Evolutionary conservation across 2,888 invertebrate genomes (phyloP).

Genomic region (Nomada ferruginata): DNA sequence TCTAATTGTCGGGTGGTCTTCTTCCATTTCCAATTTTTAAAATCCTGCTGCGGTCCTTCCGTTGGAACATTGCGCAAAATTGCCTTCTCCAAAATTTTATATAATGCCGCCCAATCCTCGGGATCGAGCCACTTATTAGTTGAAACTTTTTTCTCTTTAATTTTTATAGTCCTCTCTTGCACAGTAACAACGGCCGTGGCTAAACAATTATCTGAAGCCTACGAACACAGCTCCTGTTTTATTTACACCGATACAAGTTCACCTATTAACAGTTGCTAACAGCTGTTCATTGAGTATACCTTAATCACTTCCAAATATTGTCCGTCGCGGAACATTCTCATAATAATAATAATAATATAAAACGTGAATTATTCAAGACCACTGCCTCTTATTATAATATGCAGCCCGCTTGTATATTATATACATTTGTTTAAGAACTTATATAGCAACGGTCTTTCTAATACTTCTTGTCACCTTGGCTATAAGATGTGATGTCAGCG

Average conservation of each 20-base stretch:
- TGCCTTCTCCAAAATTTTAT: constrained; percentile 74
- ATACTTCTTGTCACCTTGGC: constrained; percentile 29
- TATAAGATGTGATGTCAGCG: constrained; percentile 30
- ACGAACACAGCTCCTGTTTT: constrained; percentile 53
- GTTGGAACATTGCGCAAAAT: constrained; percentile 67
- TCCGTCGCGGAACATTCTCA: constrained; percentile 77
- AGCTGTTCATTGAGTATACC: constrained; percentile 73
- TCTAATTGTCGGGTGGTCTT: constrained; percentile 75
- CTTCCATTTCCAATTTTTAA: constrained; percentile 57
- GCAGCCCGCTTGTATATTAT: background rate
- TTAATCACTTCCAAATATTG: constrained; percentile 79
- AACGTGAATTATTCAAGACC: background rate
- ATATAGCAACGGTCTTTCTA: constrained; percentile 11
- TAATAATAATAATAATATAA: background rate
- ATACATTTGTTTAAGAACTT: constrained; percentile 11
- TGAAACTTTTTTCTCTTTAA: constrained; percentile 71
- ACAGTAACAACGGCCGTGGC: constrained; percentile 77
- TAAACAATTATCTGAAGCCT: constrained; percentile 74
- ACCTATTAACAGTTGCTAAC: constrained; percentile 66
- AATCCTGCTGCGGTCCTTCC: constrained; percentile 32
- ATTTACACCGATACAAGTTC: constrained; percentile 22
- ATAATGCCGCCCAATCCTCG: constrained; percentile 76
- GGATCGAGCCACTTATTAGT: constrained; percentile 78
- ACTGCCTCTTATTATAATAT: background rate
- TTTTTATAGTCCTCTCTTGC: constrained; percentile 74